These are phyloP conservation scores for Drosophila auraria DNA, from an alignment of 1,140 invertebrate genomes.

Conservation along the genomic window DNA sequence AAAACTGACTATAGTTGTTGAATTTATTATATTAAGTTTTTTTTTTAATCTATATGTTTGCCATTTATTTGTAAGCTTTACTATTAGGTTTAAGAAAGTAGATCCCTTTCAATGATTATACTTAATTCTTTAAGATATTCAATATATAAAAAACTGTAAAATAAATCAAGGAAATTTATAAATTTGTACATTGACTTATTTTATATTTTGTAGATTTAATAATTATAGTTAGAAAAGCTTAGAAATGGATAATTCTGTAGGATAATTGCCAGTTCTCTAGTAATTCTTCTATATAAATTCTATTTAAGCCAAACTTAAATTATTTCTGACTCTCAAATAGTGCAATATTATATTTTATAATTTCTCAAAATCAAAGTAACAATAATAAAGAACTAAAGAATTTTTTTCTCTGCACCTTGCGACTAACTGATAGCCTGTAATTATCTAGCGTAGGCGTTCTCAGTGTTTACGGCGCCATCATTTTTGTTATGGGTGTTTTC, in stretches of 20 bases:
- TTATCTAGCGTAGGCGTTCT: slow-evolving; percentile 71
- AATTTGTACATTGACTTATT: too few species aligned
- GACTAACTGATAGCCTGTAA: slow-evolving; percentile 63
- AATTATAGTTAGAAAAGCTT: too few species aligned
- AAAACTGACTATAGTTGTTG: too few species aligned
- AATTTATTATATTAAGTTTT: not conserved
- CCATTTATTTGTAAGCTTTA: not conserved
- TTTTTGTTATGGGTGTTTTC: slow-evolving; percentile 36
- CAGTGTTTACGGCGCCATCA: slow-evolving; percentile 57
- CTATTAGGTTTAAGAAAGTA: not conserved
- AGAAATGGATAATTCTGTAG: too few species aligned
- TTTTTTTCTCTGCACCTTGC: slow-evolving; percentile 11
- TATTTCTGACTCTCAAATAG: not conserved
- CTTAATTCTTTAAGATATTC: not conserved
- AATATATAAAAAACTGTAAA: too few species aligned
- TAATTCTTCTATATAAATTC: not conserved
- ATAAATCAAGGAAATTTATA: not conserved
- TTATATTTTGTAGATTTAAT: too few species aligned
- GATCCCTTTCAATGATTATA: not conserved
- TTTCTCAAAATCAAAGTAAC: not conserved
- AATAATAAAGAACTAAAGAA: fast-evolving
- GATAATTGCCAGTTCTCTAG: not conserved
- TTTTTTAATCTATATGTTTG: not conserved
- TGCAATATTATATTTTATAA: not conserved
- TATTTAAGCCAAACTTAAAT: not conserved